Conservation (phyloP, 2,113 vertebrate genomes). For the Megaptera novaeangliae region DNA sequence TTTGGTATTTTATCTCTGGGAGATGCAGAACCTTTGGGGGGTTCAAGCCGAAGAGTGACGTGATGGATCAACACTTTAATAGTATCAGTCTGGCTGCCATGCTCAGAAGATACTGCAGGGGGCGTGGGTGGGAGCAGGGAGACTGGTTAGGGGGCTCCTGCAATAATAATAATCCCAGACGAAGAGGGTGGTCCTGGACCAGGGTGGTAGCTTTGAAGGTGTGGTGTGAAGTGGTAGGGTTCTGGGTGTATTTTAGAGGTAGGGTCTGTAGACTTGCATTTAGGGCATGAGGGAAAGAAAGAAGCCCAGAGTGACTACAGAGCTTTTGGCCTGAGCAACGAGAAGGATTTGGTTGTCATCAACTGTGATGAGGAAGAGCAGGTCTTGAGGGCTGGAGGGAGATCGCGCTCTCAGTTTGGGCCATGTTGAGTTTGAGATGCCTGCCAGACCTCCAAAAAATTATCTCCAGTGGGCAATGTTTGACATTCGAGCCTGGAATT, state of each 20-base stretch:
- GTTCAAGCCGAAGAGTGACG: not conserved
- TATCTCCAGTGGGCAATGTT: not conserved
- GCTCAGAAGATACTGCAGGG: not conserved
- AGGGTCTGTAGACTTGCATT: not conserved
- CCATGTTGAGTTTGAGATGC: not conserved
- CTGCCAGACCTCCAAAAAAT: not conserved
- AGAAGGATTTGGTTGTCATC: not conserved
- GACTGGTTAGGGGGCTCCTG: not conserved
- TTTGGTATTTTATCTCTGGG: not conserved
- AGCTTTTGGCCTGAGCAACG: not conserved
- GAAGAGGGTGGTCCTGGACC: not conserved
- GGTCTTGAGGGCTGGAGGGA: not conserved
- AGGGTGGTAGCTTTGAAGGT: not conserved
- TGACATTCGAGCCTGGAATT: not conserved
- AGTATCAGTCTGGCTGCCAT: not conserved
- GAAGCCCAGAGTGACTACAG: not conserved
- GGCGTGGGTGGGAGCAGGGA: not conserved
- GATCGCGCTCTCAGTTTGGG: not conserved
- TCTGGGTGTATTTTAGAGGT: not conserved
- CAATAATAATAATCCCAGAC: not conserved
- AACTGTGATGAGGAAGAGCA: not conserved
- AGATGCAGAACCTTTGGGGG: not conserved
- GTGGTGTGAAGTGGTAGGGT: not conserved
- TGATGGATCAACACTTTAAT: not conserved
- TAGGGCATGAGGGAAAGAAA: not conserved